Evolutionary conservation across 2,797 vertebrate genomes (phyloP).

Genomic region (Molothrus aeneus): DNA sequence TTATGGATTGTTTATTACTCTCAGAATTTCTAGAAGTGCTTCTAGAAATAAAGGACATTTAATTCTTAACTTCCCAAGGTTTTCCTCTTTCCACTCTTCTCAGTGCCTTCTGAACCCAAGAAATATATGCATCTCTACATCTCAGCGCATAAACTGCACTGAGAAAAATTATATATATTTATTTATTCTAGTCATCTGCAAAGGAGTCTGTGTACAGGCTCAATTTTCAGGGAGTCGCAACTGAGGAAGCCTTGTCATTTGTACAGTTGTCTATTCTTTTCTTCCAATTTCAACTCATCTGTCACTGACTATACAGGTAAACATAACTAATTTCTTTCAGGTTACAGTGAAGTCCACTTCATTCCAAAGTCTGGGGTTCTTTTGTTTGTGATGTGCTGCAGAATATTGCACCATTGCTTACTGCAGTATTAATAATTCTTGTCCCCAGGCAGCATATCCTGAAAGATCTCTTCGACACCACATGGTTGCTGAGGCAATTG

Average conservation of each 20-base stretch:
- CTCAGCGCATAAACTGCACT: background rate
- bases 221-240: background rate
- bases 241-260: background rate
- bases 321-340: background rate
- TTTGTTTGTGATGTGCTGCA: background rate
- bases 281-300: background rate
- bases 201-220: background rate
- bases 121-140: background rate
- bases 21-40: background rate
- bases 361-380: background rate
- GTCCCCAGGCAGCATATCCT: background rate
- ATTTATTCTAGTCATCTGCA: background rate
- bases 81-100: background rate
- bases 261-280: background rate
- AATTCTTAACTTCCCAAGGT: background rate
- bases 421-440: constrained; percentile 40
- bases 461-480: background rate
- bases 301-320: background rate
- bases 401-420: background rate
- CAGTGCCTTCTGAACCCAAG: background rate
- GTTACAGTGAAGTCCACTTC: background rate
- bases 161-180: background rate
- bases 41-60: background rate
- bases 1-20: background rate
- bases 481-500: background rate